Conservation (phyloP, 2,888 invertebrate species). For the Marasmarcha lunaedactyla region DNA sequence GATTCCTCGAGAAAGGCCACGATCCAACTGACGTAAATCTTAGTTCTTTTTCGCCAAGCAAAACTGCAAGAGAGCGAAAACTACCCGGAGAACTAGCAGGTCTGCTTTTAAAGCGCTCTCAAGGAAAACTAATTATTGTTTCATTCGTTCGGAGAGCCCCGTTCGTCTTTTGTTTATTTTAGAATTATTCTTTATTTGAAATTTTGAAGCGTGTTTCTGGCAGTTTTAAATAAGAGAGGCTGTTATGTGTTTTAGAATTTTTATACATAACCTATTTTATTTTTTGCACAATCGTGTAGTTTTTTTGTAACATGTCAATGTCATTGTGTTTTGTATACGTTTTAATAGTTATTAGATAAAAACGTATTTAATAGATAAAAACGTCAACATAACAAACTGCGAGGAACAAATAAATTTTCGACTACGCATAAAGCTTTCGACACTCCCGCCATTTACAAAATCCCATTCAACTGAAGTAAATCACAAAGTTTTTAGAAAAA, state of each 20-base stretch:
- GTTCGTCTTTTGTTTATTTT: too few relatives aligned
- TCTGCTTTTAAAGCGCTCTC: slow-evolving; percentile 36
- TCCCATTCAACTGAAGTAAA: slow-evolving; percentile 55
- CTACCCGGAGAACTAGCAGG: slow-evolving; percentile 46
- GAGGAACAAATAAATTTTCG: slow-evolving; percentile 33
- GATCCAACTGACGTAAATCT: slow-evolving; percentile 48
- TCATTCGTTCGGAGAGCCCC: slow-evolving; percentile 10
- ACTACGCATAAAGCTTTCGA: slow-evolving; percentile 53
- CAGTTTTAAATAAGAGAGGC: too few relatives aligned
- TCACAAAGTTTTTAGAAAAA: slow-evolving; percentile 61
- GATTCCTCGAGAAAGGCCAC: slow-evolving; percentile 28
- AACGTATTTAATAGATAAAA: neutral
- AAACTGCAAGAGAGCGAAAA: slow-evolving; percentile 54
- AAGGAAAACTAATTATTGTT: slow-evolving; percentile 44
- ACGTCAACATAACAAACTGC: neutral
- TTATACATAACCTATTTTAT: too few relatives aligned
- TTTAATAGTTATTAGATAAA: too few relatives aligned
- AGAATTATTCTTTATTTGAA: too few relatives aligned
- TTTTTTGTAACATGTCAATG: neutral
- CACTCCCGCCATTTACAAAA: slow-evolving; percentile 50
- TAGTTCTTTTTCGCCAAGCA: slow-evolving; percentile 45
- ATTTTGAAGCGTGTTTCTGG: too few relatives aligned
- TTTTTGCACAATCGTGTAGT: too few relatives aligned
- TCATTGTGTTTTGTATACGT: neutral
- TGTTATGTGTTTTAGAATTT: too few relatives aligned